Base-by-base conservation (phyloP, 2,888 invertebrate genomes). In the Campopleginae sp. region DNA sequence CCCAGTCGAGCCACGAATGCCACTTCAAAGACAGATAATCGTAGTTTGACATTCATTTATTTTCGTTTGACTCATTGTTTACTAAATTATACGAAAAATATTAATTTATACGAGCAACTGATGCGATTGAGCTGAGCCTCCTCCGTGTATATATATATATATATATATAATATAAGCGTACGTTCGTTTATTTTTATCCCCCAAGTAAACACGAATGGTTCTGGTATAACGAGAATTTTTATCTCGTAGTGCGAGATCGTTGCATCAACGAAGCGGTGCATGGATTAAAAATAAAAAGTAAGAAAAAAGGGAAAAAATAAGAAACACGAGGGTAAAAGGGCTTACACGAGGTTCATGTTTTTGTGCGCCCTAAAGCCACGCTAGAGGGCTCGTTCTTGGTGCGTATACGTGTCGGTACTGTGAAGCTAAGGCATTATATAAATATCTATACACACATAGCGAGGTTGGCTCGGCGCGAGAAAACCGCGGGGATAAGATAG, bases 401-500 rank as follows among this genome's bases (percentile, higher is more conserved):
- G 46, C 48, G 23, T 44, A 61, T 72, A 72, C 84, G 48, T 76
- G 84, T 72, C 65, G 65, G 76, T 63, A 70, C 27, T 58, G 51
- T 74, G 66, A 66, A 74, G 61, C 48, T 31, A 54, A 54, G 80
- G 58, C 8, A 38, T 65, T 54, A 12, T 46, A 33, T 48, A n/a
- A 7, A 23, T 63, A 44, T n/a, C 14, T 44, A 14, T 63, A 48
- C 48, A 27, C 33, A 46, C 38, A 33, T 54, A 68, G 3, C 23
- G 38, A 77, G 48, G n/a, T 44, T 77, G 77, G 78, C 71, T 75
- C 65, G 81, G 76, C 79, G 84, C 84, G 78, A 86, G 77, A 85
- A 75, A 85, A 86, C 83, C 82, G 72, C 78, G 65, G 84, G 90
- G 89, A 90, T 90, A 90, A 90, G 89, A 89, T 90, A 91, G 88